phyloP scores from a whole-genome alignment of 2,113 vertebrate species.

The Potamarius usumacintae region DNA sequence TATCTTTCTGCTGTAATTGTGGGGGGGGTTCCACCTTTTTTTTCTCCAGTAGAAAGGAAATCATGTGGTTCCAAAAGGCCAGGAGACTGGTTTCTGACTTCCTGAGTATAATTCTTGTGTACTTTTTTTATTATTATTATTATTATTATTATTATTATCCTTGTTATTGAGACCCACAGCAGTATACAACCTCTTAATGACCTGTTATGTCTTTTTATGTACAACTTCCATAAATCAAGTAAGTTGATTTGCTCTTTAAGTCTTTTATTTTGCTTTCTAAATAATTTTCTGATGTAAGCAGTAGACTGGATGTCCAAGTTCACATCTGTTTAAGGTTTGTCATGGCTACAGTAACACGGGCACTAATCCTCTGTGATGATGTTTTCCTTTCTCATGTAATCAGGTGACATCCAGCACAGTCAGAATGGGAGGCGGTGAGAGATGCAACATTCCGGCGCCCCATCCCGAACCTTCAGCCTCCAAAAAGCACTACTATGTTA shows the following conservation, averaged over 20 bases:
- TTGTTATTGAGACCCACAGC: background rate
- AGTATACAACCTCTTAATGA: background rate
- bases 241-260: no score
- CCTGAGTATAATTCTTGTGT: no score
- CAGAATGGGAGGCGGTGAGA: conserved; percentile 96
- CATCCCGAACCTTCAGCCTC: conserved; percentile 79
- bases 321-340: no score
- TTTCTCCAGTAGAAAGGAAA: no score
- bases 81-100: no score
- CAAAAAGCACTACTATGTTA: conserved; percentile 83
- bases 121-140: no score
- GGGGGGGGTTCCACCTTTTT: no score
- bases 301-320: background rate
- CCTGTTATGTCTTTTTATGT: no score
- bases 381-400: background rate
- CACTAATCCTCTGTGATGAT: background rate
- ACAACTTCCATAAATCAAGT: no score
- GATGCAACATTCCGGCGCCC: conserved; percentile 88
- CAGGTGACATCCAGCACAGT: conserved; percentile 87
- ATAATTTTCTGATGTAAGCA: background rate
- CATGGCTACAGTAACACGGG: background rate
- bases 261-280: background rate
- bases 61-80: no score
- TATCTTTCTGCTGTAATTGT: no score
- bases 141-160: no score